Evolutionary conservation across 2,797 vertebrate species (phyloP).

Genomic region (Lacerta viridis): DNA sequence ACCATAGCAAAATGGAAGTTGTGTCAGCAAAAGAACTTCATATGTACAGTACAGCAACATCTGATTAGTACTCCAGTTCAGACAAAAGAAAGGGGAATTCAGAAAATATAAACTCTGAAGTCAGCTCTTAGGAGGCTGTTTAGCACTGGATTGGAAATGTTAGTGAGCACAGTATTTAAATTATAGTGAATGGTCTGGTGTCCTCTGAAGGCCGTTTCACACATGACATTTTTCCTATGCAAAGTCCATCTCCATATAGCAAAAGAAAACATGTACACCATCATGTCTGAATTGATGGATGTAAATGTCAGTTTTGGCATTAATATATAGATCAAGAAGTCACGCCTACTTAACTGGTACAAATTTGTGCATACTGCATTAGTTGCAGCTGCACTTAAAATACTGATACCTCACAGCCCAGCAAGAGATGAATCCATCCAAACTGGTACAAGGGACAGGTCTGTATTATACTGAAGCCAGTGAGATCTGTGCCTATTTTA

Average conservation of each 20-base stretch:
- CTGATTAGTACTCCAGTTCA: conserved; percentile 35
- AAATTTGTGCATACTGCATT: background rate
- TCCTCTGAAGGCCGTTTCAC: background rate
- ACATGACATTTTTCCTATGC: background rate
- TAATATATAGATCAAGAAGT: background rate
- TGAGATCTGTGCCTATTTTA: conserved; percentile 21
- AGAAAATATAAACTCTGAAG: conserved; percentile 50
- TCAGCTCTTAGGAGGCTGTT: conserved; percentile 29
- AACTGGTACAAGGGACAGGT: background rate
- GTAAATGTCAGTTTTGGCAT: background rate
- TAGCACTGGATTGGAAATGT: background rate
- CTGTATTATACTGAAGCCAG: background rate
- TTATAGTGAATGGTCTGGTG: background rate
- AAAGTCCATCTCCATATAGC: background rate
- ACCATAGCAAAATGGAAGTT: conserved; percentile 48
- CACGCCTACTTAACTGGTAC: background rate
- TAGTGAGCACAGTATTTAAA: background rate
- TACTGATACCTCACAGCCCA: background rate
- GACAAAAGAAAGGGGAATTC: background rate
- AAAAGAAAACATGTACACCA: background rate
- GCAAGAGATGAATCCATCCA: background rate
- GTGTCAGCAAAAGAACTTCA: conserved; percentile 47
- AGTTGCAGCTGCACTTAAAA: background rate
- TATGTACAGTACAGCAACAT: conserved; percentile 19
- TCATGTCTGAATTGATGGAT: background rate